Evolutionary conservation across 2,797 vertebrate genomes (phyloP).

Genomic region (Anas bahamensis): DNA sequence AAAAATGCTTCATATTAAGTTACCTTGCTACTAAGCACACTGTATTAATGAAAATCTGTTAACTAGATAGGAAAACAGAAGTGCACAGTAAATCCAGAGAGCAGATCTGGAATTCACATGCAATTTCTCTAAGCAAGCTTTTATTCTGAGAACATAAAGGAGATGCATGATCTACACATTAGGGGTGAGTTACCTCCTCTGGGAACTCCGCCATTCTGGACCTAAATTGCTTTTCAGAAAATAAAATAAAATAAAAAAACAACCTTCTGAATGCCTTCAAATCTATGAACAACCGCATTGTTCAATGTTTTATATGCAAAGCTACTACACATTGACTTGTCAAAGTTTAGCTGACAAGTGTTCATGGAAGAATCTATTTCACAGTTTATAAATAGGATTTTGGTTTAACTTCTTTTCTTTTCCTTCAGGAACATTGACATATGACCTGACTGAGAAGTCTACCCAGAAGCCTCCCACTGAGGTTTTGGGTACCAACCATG

Average conservation of each 20-base stretch:
- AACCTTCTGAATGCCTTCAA: not conserved
- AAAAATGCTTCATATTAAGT: not conserved
- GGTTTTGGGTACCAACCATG: not conserved
- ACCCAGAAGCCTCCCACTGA: not conserved
- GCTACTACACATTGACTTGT: not conserved
- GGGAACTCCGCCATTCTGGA: not conserved
- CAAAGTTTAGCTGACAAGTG: not conserved
- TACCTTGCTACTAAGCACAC: not conserved
- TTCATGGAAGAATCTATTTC: not conserved
- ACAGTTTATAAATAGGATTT: not conserved
- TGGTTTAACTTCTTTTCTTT: not conserved
- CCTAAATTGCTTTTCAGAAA: not conserved
- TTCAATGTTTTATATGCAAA: not conserved
- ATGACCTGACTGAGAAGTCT: not conserved
- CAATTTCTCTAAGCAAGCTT: not conserved
- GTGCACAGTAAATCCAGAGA: not conserved
- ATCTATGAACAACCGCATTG: not conserved
- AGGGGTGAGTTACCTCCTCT: not conserved
- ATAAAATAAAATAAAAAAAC: not conserved
- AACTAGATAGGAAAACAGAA: not conserved
- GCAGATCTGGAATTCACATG: not conserved
- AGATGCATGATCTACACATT: fast-evolving
- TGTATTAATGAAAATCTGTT: not conserved
- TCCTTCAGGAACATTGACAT: not conserved
- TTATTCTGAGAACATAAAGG: not conserved